phyloP scores from a whole-genome alignment of 2,113 vertebrate genomes.

The Silurus meridionalis region DNA sequence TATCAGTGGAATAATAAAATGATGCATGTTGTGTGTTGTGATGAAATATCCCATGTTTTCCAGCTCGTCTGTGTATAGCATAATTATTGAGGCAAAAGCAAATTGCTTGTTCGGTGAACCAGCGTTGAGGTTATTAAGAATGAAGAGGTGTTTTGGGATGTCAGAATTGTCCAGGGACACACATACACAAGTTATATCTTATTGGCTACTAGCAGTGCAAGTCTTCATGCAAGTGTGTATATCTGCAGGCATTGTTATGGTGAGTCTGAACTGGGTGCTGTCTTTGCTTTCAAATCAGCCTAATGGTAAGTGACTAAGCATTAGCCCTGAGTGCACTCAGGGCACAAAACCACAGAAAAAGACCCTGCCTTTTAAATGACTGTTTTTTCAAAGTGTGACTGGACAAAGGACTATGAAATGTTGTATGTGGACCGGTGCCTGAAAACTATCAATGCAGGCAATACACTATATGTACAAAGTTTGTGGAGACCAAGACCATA shows the following conservation, averaged over 20 bases:
- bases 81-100: not conserved
- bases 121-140: slow-evolving; percentile 8
- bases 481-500: too few relatives aligned
- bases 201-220: not conserved
- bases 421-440: too few relatives aligned
- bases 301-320: slow-evolving; percentile 55
- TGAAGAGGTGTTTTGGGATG: slow-evolving; percentile 14
- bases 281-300: slow-evolving; percentile 42
- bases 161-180: not conserved
- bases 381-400: not conserved
- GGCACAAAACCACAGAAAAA: slow-evolving; percentile 33
- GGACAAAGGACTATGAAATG: not conserved
- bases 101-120: not conserved
- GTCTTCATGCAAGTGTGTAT: slow-evolving; percentile 14
- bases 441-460: not conserved
- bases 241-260: slow-evolving; percentile 20
- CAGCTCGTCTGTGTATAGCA: not conserved
- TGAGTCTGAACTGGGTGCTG: slow-evolving; percentile 13
- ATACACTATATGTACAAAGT: not conserved
- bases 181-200: not conserved
- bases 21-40: not conserved
- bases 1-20: not conserved
- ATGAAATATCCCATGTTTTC: not conserved
- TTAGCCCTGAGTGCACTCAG: slow-evolving; percentile 22
- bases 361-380: slow-evolving; percentile 22